These are phyloP conservation scores for Tragelaphus scriptus DNA, from an alignment of 2,113 vertebrate species.

Conservation along the genomic window DNA sequence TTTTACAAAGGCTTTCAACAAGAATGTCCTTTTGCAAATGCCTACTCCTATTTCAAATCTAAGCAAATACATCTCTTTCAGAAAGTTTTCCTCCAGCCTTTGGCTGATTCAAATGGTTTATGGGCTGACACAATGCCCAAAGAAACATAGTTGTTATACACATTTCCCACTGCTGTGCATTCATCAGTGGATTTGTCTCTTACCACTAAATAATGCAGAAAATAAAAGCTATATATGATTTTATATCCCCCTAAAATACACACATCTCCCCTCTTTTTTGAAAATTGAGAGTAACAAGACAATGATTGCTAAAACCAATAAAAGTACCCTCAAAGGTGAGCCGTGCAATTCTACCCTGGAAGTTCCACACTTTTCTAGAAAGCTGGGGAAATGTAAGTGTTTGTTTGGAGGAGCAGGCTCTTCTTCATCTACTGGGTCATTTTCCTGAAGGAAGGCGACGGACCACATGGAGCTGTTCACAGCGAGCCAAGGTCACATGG, in stretches of 20 bases:
- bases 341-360: not conserved
- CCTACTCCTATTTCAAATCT: not conserved
- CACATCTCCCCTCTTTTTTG: not conserved
- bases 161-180: not conserved
- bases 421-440: constrained; percentile 25
- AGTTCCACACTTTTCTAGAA: not conserved
- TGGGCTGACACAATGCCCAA: not conserved
- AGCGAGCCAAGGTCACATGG: not conserved
- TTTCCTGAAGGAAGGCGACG: not conserved
- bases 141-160: not conserved
- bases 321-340: not conserved
- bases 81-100: not conserved
- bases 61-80: not conserved
- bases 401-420: not conserved
- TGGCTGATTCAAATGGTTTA: not conserved
- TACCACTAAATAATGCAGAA: not conserved
- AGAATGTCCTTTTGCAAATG: not conserved
- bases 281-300: not conserved
- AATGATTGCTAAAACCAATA: not conserved
- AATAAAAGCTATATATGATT: not conserved
- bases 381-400: not conserved
- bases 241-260: not conserved
- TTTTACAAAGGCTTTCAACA: not conserved
- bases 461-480: not conserved
- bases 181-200: not conserved